phyloP scores from a whole-genome alignment of 2,797 vertebrate species.

The Neopelma chrysocephalum region DNA sequence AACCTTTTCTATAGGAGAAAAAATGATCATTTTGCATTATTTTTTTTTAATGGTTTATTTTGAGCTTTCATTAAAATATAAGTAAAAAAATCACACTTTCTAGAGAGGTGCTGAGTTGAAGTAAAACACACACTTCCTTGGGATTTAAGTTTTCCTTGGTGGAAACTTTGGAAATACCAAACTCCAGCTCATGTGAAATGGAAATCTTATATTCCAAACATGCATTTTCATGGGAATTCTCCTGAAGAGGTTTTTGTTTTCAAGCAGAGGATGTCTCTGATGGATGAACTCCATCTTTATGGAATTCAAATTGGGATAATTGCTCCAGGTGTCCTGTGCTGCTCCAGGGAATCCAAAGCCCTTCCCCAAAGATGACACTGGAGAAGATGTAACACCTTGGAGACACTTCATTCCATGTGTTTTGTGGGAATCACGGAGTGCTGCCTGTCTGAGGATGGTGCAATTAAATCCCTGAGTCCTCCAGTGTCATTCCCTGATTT shows the following conservation, averaged over 20 bases:
- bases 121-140: neutral
- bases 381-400: neutral
- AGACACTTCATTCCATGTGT: neutral
- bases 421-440: neutral
- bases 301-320: neutral
- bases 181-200: neutral
- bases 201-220: neutral
- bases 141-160: neutral
- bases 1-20: neutral
- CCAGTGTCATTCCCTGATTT: neutral
- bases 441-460: neutral
- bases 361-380: neutral
- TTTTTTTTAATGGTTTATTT: neutral
- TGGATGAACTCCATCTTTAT: neutral
- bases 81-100: neutral
- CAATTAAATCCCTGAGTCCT: neutral
- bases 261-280: neutral
- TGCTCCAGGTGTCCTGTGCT: neutral
- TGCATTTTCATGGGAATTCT: neutral
- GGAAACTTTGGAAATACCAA: neutral
- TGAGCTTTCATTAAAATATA: neutral
- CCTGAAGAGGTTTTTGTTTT: neutral
- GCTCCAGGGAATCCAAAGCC: neutral
- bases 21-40: neutral
- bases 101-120: neutral